A percentile compares a stretch with the other conserved stretches of the same genome.
phyloP scores from a whole-genome alignment of 2,888 invertebrate genomes.

The Spisula subtruncata region DNA sequence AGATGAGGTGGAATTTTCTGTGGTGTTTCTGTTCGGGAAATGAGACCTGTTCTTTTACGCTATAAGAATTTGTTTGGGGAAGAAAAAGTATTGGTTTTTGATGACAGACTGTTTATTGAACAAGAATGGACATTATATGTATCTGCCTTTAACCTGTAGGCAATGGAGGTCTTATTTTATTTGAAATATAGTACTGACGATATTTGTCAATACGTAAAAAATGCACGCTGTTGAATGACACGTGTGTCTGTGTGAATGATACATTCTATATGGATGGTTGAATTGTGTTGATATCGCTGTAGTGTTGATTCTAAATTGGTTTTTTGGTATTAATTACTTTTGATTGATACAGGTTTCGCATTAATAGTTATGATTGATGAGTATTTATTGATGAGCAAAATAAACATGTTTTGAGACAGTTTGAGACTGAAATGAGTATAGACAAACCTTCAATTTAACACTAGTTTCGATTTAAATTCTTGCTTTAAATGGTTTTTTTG shows the following conservation, averaged over 20 bases:
- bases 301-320: neutral
- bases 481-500: neutral
- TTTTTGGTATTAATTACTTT: conserved; percentile 21
- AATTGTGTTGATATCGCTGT: neutral
- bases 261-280: neutral
- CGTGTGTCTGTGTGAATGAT: neutral
- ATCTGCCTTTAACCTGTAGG: conserved; percentile 16
- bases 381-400: neutral
- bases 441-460: neutral
- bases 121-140: conserved; percentile 36
- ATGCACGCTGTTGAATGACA: conserved; percentile 20
- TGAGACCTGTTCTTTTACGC: conserved; percentile 59
- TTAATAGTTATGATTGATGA: neutral
- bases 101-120: conserved; percentile 46
- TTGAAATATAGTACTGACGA: neutral
- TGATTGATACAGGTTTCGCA: neutral
- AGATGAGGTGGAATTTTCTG: conserved; percentile 1
- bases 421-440: neutral
- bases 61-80: neutral
- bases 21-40: conserved; percentile 17
- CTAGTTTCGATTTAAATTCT: neutral
- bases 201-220: conserved; percentile 19
- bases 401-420: neutral
- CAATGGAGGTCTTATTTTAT: neutral
- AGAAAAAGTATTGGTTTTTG: conserved; percentile 62